Evolutionary conservation across 2,113 vertebrate species (phyloP).

Genomic region (Scortum barcoo): DNA sequence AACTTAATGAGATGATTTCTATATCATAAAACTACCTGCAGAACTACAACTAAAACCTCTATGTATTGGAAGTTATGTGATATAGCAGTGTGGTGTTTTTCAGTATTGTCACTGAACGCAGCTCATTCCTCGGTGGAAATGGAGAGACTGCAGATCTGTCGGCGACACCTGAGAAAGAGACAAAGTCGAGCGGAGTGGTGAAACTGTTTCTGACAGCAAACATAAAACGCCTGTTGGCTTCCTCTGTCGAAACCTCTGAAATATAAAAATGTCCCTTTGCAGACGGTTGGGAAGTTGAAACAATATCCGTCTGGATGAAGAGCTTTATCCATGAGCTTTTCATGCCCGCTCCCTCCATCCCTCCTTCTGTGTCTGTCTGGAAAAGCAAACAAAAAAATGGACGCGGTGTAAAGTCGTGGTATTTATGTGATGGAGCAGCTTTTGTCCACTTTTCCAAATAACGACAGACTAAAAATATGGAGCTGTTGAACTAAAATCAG

Average conservation of each 20-base stretch:
- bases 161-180: background rate
- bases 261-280: slow-evolving; percentile 38
- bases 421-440: background rate
- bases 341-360: no score
- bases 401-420: background rate
- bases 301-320: slow-evolving; percentile 24
- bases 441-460: background rate
- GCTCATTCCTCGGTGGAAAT: background rate
- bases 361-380: background rate
- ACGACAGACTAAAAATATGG: background rate
- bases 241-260: slow-evolving; percentile 28
- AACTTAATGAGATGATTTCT: background rate
- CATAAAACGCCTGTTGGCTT: slow-evolving; percentile 16
- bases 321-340: slow-evolving; percentile 12
- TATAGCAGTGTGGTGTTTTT: background rate
- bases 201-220: slow-evolving; percentile 42
- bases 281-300: slow-evolving; percentile 36
- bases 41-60: background rate
- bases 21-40: background rate
- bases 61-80: background rate
- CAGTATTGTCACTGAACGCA: background rate
- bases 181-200: background rate
- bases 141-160: background rate
- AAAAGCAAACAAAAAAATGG: slow-evolving; percentile 26
- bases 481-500: background rate